Percentiles rank a stretch among this genome's conserved stretches.
These are phyloP conservation scores for Pemphigus obesinymphae DNA, from an alignment of 1,140 invertebrate genomes.

Conservation along the genomic window DNA sequence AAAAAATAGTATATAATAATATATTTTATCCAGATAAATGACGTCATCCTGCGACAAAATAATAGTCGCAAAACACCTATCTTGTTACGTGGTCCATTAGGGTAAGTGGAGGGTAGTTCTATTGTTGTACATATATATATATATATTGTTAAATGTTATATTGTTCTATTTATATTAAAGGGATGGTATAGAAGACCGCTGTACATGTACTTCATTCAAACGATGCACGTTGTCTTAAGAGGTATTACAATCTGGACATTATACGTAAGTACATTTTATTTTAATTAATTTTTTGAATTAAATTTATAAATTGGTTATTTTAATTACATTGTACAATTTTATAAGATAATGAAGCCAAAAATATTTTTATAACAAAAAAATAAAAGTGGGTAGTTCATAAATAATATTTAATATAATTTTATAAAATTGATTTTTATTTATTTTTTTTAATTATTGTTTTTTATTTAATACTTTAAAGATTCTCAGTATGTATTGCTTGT, in stretches of 20 bases:
- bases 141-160: constrained; percentile 15
- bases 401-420: too few species aligned
- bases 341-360: too few species aligned
- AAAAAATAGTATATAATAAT: constrained; percentile 10
- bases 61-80: constrained; percentile 30
- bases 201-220: constrained; percentile 22
- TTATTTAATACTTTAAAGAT: too few species aligned
- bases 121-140: background rate
- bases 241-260: constrained; percentile 26
- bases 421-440: too few species aligned
- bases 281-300: background rate
- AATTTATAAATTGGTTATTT: background rate
- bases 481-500: too few species aligned
- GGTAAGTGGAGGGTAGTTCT: constrained; percentile 31
- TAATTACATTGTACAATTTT: background rate
- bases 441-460: too few species aligned
- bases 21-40: constrained; percentile 5
- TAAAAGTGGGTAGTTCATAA: too few species aligned
- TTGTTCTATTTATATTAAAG: constrained; percentile 19
- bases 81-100: constrained; percentile 39
- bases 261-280: constrained; percentile 24
- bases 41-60: constrained; percentile 37
- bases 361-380: too few species aligned
- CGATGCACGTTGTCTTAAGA: constrained; percentile 34
- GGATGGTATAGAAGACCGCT: background rate